Percentiles rank a stretch among this genome's conserved stretches.
Evolutionary conservation across 2,113 vertebrate species (phyloP).

Genomic region (cattle (Bos taurus)): ARS-UCD2.0 NC_037354.1:42236001-42236500

Average conservation of each 20-base stretch:
- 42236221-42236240: conserved; percentile 62
- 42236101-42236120: conserved; percentile 79
- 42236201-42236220: conserved; percentile 69
- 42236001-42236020: background rate
- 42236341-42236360: conserved; percentile 77
- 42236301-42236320: conserved; percentile 76
- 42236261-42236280: conserved; percentile 73
- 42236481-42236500: background rate
- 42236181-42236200: conserved; percentile 77
- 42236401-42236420: conserved; percentile 41
- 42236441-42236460: background rate
- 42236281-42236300: conserved; percentile 71
- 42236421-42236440: background rate
- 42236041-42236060: conserved; percentile 65
- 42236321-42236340: conserved; percentile 73
- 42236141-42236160: conserved; percentile 72
- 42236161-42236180: conserved; percentile 70
- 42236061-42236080: conserved; percentile 71
- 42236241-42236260: conserved; percentile 59
- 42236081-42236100: conserved; percentile 77
- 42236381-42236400: conserved; percentile 66
- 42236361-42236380: conserved; percentile 72
- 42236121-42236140: conserved; percentile 80
- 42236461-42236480: background rate
- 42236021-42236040: conserved; percentile 42